These are phyloP conservation scores for Procambarus clarkii DNA, from an alignment of 1,140 invertebrate species.

Conservation along the genomic window DNA sequence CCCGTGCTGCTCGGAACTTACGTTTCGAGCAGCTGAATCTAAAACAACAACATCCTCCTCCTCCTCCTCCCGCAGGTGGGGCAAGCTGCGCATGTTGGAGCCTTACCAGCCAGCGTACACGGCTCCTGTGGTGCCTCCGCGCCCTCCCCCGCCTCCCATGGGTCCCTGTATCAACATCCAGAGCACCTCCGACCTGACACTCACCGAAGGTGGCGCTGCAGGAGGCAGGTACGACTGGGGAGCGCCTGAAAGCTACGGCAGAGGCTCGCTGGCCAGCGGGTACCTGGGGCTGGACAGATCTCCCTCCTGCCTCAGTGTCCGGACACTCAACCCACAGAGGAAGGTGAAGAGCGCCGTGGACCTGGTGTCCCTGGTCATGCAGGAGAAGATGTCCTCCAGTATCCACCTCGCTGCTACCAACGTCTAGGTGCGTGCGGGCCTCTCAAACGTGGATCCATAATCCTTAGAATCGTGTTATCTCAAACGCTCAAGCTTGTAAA, in stretches of 20 bases:
- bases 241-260: conserved; percentile 33
- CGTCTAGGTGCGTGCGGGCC: not conserved
- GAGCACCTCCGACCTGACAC: conserved; percentile 61
- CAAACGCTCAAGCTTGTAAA: not conserved
- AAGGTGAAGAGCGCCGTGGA: conserved; percentile 71
- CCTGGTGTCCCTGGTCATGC: conserved; percentile 69
- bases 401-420: conserved; percentile 40
- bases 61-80: conserved; percentile 79
- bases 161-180: conserved; percentile 61
- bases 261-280: conserved; percentile 41
- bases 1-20: too few relatives aligned
- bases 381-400: conserved; percentile 67
- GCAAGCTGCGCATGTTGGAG: conserved; percentile 92
- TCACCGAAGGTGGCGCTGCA: not conserved
- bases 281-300: conserved; percentile 47
- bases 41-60: too few relatives aligned
- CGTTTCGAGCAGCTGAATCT: too few relatives aligned
- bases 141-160: conserved; percentile 25
- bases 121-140: conserved; percentile 58
- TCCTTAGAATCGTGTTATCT: not conserved
- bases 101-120: conserved; percentile 90
- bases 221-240: conserved; percentile 55
- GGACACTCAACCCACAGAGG: conserved; percentile 60
- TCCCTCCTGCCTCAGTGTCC: conserved; percentile 52
- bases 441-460: not conserved